Evolutionary conservation across 2,797 vertebrate genomes (phyloP).

Genomic region (Phaenicophaeus curvirostris): DNA sequence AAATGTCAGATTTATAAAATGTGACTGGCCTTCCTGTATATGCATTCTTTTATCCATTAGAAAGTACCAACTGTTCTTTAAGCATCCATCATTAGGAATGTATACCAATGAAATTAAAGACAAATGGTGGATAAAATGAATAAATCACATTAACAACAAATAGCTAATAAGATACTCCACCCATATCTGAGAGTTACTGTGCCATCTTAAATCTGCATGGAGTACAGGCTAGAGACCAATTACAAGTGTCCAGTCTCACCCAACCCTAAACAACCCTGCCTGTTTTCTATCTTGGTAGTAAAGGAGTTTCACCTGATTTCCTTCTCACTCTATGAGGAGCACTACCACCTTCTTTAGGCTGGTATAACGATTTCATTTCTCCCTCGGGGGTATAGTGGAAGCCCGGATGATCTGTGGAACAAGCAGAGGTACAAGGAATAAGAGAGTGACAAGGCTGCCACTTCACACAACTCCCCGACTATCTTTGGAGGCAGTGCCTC

Average conservation of each 20-base stretch:
- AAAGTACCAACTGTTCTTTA: background rate
- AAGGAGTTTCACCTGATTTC: slow-evolving; percentile 85
- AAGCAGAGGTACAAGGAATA: background rate
- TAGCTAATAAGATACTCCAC: background rate
- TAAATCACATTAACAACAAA: background rate
- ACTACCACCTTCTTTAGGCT: slow-evolving; percentile 85
- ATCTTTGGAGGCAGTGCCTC: background rate
- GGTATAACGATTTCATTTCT: slow-evolving; percentile 78
- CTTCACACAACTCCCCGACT: background rate
- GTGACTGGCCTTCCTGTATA: background rate
- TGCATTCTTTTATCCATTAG: background rate
- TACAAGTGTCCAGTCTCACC: background rate
- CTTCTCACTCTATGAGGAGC: slow-evolving; percentile 87
- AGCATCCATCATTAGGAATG: background rate
- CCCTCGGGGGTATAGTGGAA: slow-evolving; percentile 89
- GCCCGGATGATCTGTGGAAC: slow-evolving; percentile 88
- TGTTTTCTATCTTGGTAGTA: background rate
- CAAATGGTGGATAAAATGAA: background rate
- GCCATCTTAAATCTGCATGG: background rate
- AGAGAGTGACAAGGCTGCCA: background rate
- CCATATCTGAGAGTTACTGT: background rate
- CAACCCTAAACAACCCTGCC: background rate
- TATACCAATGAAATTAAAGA: background rate
- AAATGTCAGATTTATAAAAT: background rate
- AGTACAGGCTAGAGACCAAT: background rate